Conservation (phyloP, 2,797 vertebrate species). For the Thalassophryne amazonica region DNA sequence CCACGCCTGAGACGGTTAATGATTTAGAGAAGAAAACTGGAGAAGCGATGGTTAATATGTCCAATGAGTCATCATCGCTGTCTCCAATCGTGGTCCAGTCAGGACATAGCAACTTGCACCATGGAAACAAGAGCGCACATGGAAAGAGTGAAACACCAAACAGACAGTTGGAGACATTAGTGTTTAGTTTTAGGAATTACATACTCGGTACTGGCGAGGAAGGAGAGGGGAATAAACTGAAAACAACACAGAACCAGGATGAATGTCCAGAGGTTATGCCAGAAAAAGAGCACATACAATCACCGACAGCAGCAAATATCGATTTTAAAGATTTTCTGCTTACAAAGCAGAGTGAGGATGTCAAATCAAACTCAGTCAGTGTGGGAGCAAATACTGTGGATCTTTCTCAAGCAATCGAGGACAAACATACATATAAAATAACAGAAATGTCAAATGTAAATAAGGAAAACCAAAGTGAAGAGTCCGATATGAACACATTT, state of each 20-base stretch:
- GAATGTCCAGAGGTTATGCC: constrained; percentile 13
- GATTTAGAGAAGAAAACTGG: constrained; percentile 38
- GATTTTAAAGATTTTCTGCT: not conserved
- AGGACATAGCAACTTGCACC: constrained; percentile 57
- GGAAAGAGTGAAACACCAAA: constrained; percentile 64
- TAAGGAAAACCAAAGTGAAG: constrained; percentile 11
- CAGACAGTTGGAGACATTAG: constrained; percentile 52
- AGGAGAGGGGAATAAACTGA: constrained; percentile 25
- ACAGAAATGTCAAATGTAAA: constrained; percentile 2
- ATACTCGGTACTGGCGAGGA: constrained; percentile 61
- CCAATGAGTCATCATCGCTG: constrained; percentile 53
- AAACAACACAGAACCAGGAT: constrained; percentile 5
- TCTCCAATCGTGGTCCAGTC: constrained; percentile 49
- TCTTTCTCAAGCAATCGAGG: not conserved
- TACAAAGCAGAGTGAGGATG: constrained; percentile 8
- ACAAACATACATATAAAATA: constrained; percentile 4
- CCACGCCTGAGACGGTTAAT: constrained; percentile 15
- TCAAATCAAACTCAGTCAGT: constrained; percentile 2
- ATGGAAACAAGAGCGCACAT: constrained; percentile 65
- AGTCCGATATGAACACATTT: not conserved
- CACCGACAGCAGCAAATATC: constrained; percentile 15
- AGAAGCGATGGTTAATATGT: constrained; percentile 43
- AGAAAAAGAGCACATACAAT: constrained; percentile 11
- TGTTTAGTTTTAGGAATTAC: constrained; percentile 82
- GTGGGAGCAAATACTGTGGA: constrained; percentile 4